Conservation (phyloP, 37 sponge, comb jelly and placozoan species). For the Mnemiopsis leidyi region DNA sequence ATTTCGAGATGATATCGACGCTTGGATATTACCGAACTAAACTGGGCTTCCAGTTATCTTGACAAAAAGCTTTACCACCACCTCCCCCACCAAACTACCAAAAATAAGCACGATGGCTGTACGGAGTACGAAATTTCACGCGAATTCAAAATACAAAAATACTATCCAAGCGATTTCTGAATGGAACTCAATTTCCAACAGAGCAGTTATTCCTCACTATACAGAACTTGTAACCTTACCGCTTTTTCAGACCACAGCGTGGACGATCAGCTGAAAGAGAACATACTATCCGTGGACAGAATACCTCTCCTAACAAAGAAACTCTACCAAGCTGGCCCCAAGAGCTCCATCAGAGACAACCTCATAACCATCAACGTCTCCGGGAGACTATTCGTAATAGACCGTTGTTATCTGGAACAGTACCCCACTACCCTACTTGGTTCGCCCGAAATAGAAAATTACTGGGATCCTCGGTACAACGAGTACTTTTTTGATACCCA, state of each 20-base stretch:
- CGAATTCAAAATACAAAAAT: no score
- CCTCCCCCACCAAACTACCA: no score
- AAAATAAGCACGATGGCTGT: no score
- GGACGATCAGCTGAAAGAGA: background rate
- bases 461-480: background rate
- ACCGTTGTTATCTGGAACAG: background rate
- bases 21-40: no score
- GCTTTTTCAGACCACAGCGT: background rate
- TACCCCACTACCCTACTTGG: background rate
- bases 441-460: background rate
- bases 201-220: no score
- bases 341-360: background rate
- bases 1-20: no score
- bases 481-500: constrained; percentile 28
- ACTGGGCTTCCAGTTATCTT: no score
- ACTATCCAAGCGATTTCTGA: no score
- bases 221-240: no score
- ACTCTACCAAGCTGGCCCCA: background rate
- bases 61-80: no score
- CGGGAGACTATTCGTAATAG: background rate
- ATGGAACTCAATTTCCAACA: no score
- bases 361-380: constrained; percentile 26
- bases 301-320: background rate
- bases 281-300: background rate
- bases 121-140: no score